phyloP scores from a whole-genome alignment of 2,888 invertebrate species.

The Tachina lurida region DNA sequence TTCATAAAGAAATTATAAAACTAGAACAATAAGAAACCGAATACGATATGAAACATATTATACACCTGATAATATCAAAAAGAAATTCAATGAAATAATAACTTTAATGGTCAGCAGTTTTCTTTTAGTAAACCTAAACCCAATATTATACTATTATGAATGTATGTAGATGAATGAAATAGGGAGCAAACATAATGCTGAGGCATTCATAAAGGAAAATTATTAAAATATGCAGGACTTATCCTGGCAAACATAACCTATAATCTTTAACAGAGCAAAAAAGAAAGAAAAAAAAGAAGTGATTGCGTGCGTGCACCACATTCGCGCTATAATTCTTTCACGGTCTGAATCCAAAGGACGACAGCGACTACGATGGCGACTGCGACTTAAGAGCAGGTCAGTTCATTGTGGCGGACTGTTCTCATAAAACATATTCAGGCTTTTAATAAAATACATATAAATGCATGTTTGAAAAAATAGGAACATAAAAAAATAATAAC shows the following conservation, averaged over 20 bases:
- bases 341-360: constrained; percentile 48
- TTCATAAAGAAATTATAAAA: constrained; percentile 9
- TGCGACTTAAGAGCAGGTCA: constrained; percentile 53
- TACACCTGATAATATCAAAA: constrained; percentile 71
- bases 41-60: constrained; percentile 36
- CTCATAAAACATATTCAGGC: constrained; percentile 55
- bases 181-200: constrained; percentile 23
- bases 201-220: constrained; percentile 28
- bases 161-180: neutral
- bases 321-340: constrained; percentile 71
- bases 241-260: constrained; percentile 63
- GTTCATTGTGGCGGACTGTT: constrained; percentile 3
- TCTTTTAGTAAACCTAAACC: constrained; percentile 11
- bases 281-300: neutral
- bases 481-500: constrained; percentile 11
- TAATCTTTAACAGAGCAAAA: constrained; percentile 59
- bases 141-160: constrained; percentile 14
- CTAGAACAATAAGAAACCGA: constrained; percentile 12
- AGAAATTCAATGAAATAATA: constrained; percentile 63
- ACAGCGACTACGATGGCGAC: neutral
- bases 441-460: constrained; percentile 40
- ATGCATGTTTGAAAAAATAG: constrained; percentile 6
- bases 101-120: constrained; percentile 59
- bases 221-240: constrained; percentile 57
- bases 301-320: constrained; percentile 66